These are phyloP conservation scores for Callosobruchus maculatus DNA, from an alignment of 2,888 invertebrate genomes.

Conservation along the genomic window DNA sequence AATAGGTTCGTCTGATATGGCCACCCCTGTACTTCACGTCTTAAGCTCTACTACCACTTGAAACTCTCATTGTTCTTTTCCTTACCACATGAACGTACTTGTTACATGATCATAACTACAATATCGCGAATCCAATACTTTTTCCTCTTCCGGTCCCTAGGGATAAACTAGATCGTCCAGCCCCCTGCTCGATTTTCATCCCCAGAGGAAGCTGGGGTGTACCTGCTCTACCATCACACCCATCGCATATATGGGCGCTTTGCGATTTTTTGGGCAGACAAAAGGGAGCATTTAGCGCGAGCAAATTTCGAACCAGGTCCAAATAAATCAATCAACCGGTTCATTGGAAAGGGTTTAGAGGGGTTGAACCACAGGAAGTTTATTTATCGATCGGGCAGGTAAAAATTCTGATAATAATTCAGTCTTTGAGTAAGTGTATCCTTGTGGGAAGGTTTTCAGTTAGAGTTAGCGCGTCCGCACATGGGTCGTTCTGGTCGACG, in stretches of 20 bases:
- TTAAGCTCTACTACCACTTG: no score
- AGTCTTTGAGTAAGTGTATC: neutral
- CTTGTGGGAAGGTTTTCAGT: neutral
- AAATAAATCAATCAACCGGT: neutral
- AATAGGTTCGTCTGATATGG: no score
- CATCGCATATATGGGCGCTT: neutral
- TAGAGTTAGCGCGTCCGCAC: no score
- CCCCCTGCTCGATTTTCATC: neutral
- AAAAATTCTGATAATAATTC: neutral
- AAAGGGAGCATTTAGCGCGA: neutral
- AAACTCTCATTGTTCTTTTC: no score
- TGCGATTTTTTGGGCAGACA: neutral
- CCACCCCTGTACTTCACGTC: no score
- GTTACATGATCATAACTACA: neutral
- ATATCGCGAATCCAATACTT: neutral
- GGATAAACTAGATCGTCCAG: neutral
- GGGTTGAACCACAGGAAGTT: neutral
- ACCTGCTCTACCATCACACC: neutral
- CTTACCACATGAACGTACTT: no score
- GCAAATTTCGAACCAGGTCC: neutral
- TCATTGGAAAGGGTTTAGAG: neutral
- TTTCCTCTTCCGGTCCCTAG: neutral
- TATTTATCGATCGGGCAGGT: neutral
- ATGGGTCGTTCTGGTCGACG: no score
- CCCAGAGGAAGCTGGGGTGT: neutral